Conservation (phyloP, 2,888 invertebrate species). For the Ecdyonurus torrentis region DNA sequence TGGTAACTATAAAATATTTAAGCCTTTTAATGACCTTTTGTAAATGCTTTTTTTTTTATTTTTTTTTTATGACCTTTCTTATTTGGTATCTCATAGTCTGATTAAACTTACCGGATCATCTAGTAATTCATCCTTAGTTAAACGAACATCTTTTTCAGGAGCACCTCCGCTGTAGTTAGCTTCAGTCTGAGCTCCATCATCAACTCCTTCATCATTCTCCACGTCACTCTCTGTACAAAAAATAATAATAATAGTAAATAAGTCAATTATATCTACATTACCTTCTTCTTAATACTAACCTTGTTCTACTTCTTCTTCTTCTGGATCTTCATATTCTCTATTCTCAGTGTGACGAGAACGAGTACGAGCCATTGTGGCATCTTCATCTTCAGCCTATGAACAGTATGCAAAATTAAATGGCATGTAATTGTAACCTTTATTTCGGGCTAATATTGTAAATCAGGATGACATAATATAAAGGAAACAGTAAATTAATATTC, state of each 20-base stretch:
- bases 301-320: slow-evolving; percentile 36
- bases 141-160: no score
- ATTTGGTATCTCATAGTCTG: not conserved
- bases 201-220: slow-evolving; percentile 14
- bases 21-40: no score
- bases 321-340: slow-evolving; percentile 49
- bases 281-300: not conserved
- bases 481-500: no score
- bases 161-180: slow-evolving; percentile 12
- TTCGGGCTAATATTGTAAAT: no score
- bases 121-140: no score
- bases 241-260: not conserved
- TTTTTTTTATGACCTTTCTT: no score
- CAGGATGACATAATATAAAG: no score
- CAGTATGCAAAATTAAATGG: no score
- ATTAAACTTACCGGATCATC: not conserved
- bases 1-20: no score
- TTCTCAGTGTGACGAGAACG: slow-evolving; percentile 31
- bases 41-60: no score
- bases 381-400: slow-evolving; percentile 25
- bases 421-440: no score
- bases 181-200: not conserved
- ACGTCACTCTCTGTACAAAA: slow-evolving; percentile 19
- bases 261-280: no score
- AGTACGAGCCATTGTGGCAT: slow-evolving; percentile 27